Percentiles rank a stretch among this genome's conserved stretches.
Conservation (phyloP, 1,140 invertebrate genomes). For the Lordiphosa clarofinis region DNA sequence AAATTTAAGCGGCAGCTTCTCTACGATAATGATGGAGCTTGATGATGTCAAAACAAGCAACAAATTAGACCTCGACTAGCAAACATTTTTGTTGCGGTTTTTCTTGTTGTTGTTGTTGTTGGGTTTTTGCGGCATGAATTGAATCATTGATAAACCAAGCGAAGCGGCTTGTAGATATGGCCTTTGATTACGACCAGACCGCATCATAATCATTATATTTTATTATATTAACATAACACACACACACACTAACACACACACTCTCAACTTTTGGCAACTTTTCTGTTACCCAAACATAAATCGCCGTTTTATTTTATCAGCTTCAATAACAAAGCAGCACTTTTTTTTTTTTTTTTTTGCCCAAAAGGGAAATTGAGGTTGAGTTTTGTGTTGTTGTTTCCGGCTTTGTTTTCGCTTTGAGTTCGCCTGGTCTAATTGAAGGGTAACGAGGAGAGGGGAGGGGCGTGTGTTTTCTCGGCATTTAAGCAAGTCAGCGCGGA, state of each 20-base stretch:
- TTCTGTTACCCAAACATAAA: not conserved
- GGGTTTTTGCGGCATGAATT: slow-evolving; percentile 38
- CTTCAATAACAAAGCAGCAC: slow-evolving; percentile 22
- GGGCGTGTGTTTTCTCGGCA: slow-evolving; percentile 12
- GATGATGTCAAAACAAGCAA: slow-evolving; percentile 69
- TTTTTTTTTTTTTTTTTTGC: no score
- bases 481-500: not conserved
- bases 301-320: slow-evolving; percentile 32
- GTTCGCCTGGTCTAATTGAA: no score
- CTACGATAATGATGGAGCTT: slow-evolving; percentile 43
- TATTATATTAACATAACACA: slow-evolving; percentile 38
- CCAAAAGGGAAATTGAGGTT: no score
- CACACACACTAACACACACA: no score
- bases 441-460: no score
- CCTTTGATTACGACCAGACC: slow-evolving; percentile 49
- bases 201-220: slow-evolving; percentile 68
- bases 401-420: no score
- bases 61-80: slow-evolving; percentile 56
- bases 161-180: slow-evolving; percentile 8
- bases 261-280: slow-evolving; percentile 17
- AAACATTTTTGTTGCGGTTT: slow-evolving; percentile 33
- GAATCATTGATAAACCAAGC: slow-evolving; percentile 55
- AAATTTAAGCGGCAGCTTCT: slow-evolving; percentile 59
- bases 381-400: not conserved
- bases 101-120: no score